Base-by-base conservation (phyloP, 2,113 vertebrate species). In the Limnothrissa miodon region DNA sequence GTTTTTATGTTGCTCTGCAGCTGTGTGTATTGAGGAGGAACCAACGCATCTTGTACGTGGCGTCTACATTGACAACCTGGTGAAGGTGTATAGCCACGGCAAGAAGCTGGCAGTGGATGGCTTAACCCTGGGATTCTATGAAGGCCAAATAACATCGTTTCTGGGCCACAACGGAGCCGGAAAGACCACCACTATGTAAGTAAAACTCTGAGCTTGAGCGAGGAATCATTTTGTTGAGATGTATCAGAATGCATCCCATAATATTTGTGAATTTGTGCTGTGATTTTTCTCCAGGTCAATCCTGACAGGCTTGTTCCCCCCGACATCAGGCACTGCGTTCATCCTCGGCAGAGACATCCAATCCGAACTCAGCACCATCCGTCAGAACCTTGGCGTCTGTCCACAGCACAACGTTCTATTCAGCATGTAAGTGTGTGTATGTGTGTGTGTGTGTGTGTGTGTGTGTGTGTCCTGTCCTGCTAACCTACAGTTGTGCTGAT, bases 131-230 rank as follows among this genome's bases (percentile, higher is more conserved):
- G 97, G 96, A 86, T 99, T 99, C 92, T 99, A 99, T 0, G 97
- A 99, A 87, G 97, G 96, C 42, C 98, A 99, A 88, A 99, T 99
- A 87, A 99, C 98, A 1, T 99, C 98, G 21, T 99, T 99, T 89
- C 91, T 99, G 39, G 98, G 98, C 25, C 98, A 99, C 92, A 99
- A 99, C 0, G 98, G 98, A 92, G 98, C 98, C 3, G 98, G 98
- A 39, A 99, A 99, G 92, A 99, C 98, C 39, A 99, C 98, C 56
- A 99, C 97, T 17, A 99, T 99, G 98, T 99, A 97, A 95, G 97
- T 87, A 5, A 97, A 95, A 97, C 87, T 8, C 44, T 42, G 42
- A 42, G 42, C 42, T 42, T 42, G 42, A 42, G 42, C 6, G 42
- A 42, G 42, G 6, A 42, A 42, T 4, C 6, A 6, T 6, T 42